Evolutionary conservation across 2,113 vertebrate species (phyloP), one percentile per base, ranked within the genome.

Genomic region (Meles meles): DNA sequence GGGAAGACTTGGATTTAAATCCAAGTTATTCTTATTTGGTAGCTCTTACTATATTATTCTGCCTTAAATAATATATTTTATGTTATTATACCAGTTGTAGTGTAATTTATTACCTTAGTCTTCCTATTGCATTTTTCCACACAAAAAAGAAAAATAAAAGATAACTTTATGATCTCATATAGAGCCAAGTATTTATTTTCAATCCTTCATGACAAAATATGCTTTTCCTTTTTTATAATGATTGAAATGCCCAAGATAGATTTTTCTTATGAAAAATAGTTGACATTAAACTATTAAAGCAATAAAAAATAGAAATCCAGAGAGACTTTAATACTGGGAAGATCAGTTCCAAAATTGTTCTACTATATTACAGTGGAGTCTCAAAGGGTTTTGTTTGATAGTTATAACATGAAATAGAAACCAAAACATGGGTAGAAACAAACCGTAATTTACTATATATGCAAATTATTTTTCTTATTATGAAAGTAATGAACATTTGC

Each of bases 221-320:
- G 17, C 23, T 77, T 86, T 96, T 92, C 17, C 4, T 83, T 80
- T 82, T 71, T 59, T 52, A 81, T 21, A 29, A 61, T 94, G 69
- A 97, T 42, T 95, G 80, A 97, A 95, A 94, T 71, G 65, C 34
- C 23, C 49, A 95, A 89, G 44, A 67, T 77, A 95, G 52, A 86
- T 69, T 37, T 92, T 95, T 94, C 87, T 93, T 88, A 67, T 83
- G 81, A 86, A 92, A 92, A 95, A 88, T n/a, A 90, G 67, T 85
- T 94, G 67, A 96, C 83, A 97, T 95, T 92, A 97, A 94, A 77
- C 90, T 90, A 94, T 97, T 95, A 97, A 95, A 67, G 80, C 61
- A 97, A 96, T 95, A 97, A 97, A 84, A 84, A 59, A 14, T 44
- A 71, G 90, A 95, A 95, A 92, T 82, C 80, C 63, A 72, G 34